Conservation (phyloP, 2,888 invertebrate species). For the Coleophora flavipennella region DNA sequence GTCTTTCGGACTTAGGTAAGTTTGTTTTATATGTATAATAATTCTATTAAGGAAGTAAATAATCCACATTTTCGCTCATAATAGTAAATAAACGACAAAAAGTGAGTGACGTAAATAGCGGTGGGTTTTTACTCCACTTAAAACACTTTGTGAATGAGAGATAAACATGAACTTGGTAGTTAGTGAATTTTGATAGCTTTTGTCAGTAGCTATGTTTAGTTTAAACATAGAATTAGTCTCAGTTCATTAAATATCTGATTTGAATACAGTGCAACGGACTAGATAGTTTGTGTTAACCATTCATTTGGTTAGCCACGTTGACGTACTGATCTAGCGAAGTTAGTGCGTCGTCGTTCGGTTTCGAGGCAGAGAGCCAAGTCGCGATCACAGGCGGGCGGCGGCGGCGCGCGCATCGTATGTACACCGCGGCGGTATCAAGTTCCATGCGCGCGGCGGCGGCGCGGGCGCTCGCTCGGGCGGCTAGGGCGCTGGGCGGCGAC, state of each 20-base stretch:
- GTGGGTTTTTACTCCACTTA: too few relatives aligned
- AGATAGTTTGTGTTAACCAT: constrained; percentile 1
- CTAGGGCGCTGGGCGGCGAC: constrained; percentile 15
- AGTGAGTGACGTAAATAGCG: too few relatives aligned
- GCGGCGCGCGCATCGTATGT: constrained; percentile 14
- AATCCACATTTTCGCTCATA: neutral
- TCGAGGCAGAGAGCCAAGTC: constrained; percentile 35
- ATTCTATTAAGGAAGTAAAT: constrained; percentile 4
- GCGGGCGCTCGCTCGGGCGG: constrained; percentile 16
- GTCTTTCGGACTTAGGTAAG: constrained; percentile 58
- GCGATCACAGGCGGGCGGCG: constrained; percentile 23
- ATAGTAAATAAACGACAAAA: too few relatives aligned
- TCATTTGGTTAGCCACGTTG: neutral
- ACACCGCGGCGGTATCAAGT: neutral
- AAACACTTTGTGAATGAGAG: too few relatives aligned
- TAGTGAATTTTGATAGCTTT: too few relatives aligned
- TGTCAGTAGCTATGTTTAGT: too few relatives aligned
- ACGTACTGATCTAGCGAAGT: constrained; percentile 9
- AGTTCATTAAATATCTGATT: too few relatives aligned
- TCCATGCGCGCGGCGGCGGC: constrained; percentile 9
- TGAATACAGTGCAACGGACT: too few relatives aligned
- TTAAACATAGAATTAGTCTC: too few relatives aligned
- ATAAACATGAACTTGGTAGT: too few relatives aligned
- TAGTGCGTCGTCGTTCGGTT: constrained; percentile 21
- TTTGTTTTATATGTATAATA: constrained; percentile 8